Evolutionary conservation across 2,888 invertebrate species (phyloP).

Genomic region (Seira ritae): DNA sequence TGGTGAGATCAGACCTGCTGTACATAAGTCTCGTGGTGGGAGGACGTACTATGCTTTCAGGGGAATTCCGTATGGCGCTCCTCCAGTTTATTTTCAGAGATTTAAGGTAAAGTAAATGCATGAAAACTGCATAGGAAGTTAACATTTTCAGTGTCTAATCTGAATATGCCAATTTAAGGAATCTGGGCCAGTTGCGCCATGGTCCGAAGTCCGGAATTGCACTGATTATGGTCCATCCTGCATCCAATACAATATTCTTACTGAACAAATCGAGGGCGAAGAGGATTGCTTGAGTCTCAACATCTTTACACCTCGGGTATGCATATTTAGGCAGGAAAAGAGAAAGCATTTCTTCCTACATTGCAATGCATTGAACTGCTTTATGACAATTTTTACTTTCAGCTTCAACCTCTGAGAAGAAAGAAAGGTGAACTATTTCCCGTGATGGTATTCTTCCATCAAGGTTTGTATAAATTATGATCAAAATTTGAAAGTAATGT

Average conservation of each 20-base stretch:
- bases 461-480: no score
- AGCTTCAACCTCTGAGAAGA: constrained; percentile 30
- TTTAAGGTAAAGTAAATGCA: constrained; percentile 29
- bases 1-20: constrained; percentile 63
- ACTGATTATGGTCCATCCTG: constrained; percentile 66
- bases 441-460: constrained; percentile 72
- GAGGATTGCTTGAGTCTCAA: constrained; percentile 62
- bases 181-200: constrained; percentile 60
- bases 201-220: constrained; percentile 66
- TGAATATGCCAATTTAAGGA: constrained; percentile 32
- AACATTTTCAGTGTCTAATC: constrained; percentile 12
- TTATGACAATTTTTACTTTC: constrained; percentile 25
- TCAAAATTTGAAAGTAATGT: not conserved
- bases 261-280: constrained; percentile 58
- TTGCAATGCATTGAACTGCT: no score
- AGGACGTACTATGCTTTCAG: constrained; percentile 67
- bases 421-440: constrained; percentile 49
- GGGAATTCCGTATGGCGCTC: constrained; percentile 66
- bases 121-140: not conserved
- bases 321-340: not conserved
- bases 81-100: constrained; percentile 55
- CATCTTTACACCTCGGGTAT: constrained; percentile 68
- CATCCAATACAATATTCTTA: constrained; percentile 68
- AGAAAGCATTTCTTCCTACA: not conserved
- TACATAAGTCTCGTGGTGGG: constrained; percentile 51